Base-by-base conservation (phyloP, 2,113 vertebrate genomes). In the Spea bombifrons region DNA sequence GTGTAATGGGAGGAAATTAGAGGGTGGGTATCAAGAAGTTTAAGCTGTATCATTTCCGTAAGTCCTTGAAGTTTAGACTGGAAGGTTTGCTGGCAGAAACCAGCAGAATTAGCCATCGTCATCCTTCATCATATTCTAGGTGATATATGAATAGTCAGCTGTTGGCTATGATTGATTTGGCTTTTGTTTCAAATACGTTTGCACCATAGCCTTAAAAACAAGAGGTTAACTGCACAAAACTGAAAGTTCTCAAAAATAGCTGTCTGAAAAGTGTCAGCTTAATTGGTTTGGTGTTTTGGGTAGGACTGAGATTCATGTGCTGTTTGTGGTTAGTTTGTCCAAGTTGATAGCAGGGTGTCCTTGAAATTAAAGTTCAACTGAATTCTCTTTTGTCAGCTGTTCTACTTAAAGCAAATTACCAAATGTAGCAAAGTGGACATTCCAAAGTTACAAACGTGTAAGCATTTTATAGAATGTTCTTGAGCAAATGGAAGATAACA, bases 361-460 rank as follows among this genome's bases (percentile, higher is more conserved):
- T 66, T 67, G 61, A 68, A 68, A 59, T 61, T 8, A 68, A 50
- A n/a, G 68, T 69, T 76, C 53, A 69, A 53, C 45, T 48, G 53
- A 59, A 70, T 63, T 77, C n/a, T 69, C 66, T 77, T 77, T 77
- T 70, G 45, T 70, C 75, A 77, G 66, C 66, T 77, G 66, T 10
- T 63, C 66, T 12, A 17, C 16, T 17, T 63, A 70, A 71, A 71
- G 70, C 75, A 70, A n/a, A 70, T 16, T 46, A 50, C 67, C 66
- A 77, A 67, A 67, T 77, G 66, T 48, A 70, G 75, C 55, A 70
- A 77, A 53, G 63, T n/a, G 55, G 17, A 69, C 45, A 77, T 77
- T 63, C 55, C 75, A 63, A 9, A 67, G 64, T 5, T 7, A 44
- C 16, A 67, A 66, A 47, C 53, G 8, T 73, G 30, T 30, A 30